Base-by-base conservation (phyloP, 2,797 vertebrate genomes). In the Peromyscus attwateri region DNA sequence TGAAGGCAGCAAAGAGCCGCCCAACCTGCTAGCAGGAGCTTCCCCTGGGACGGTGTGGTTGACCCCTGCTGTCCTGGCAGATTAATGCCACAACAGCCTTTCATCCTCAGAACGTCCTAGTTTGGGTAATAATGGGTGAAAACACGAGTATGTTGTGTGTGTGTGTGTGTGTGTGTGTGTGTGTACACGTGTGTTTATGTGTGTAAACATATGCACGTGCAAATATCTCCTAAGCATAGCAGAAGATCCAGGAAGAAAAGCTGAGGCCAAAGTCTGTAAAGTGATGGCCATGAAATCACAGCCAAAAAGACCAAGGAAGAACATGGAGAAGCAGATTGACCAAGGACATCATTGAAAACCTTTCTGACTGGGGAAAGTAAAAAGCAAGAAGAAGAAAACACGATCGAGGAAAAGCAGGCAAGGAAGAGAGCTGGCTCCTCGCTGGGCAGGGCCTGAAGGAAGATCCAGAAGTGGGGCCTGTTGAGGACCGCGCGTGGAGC, bases 391-490 rank as follows among this genome's bases (percentile, higher is more conserved):
- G 70, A 70, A 92, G 79, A 88, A 40, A 60, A 83, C 6, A 64
- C 10, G 14, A 16, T 37, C 5, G 29, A 91, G 37, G 27, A 13
- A 89, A 83, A 75, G 5, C 43, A 19, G 14, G 1, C 40, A 25
- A 64, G 34, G 25, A 73, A 23, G 83, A 57, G 11, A 49, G 46
- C 3, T 11, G 5, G 14, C 9, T 82, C 31, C 12, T 3, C 0
- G n/a, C 9, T 12, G 37, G 70, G 75, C 49, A 3, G 16, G 21
- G 31, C 14, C 40, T 11, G 43, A 77, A 11, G 3, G 49, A 16
- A 52, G 37, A 40, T 17, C 55, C 55, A 1, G 13, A 64, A 5
- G 43, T 23, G 2, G 0, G 1, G 1, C 1, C 21, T 62, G 19
- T 7, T 12, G 34, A 57, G 37, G 31, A 13, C 40, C 37, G 9